Percentiles rank a stretch among this genome's conserved stretches.
These are phyloP conservation scores for Botia almorhae DNA, from an alignment of 2,797 vertebrate species.

Conservation along the genomic window DNA sequence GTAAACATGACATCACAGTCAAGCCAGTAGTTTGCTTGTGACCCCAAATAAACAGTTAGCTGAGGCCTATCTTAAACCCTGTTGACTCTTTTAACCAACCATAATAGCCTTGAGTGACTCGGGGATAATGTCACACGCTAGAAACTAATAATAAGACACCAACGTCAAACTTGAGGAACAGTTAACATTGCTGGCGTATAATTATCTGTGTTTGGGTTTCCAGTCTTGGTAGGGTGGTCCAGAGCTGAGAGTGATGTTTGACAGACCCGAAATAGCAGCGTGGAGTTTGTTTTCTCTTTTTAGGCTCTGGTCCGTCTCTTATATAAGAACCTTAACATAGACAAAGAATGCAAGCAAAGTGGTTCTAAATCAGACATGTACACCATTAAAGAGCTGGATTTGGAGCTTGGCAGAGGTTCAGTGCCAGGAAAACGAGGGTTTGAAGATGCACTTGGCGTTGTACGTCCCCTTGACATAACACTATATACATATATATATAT, in stretches of 20 bases:
- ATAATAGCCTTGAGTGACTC: too few species aligned
- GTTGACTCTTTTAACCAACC: too few species aligned
- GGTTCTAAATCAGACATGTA: conserved; percentile 46
- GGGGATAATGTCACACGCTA: too few species aligned
- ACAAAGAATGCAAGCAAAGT: conserved; percentile 23
- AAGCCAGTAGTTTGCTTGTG: too few species aligned
- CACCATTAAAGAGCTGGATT: conserved; percentile 39
- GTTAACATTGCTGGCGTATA: too few species aligned
- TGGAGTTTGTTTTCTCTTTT: conserved; percentile 49
- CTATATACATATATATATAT: too few species aligned
- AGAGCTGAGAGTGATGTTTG: not conserved
- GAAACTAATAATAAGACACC: too few species aligned
- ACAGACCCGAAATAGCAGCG: too few species aligned
- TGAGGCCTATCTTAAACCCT: too few species aligned
- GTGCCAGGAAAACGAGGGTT: conserved; percentile 26
- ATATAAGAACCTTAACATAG: conserved; percentile 46
- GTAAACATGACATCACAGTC: too few species aligned
- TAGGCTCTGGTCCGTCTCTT: conserved; percentile 29
- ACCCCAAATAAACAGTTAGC: too few species aligned
- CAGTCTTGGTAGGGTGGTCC: conserved; percentile 34
- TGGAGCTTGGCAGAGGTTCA: conserved; percentile 21
- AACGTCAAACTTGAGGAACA: too few species aligned
- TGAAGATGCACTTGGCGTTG: not conserved
- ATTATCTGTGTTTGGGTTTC: conserved; percentile 34
- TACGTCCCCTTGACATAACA: not conserved